These are phyloP conservation scores for Conus betulinus DNA, from an alignment of 1,140 invertebrate genomes.

Conservation along the genomic window DNA sequence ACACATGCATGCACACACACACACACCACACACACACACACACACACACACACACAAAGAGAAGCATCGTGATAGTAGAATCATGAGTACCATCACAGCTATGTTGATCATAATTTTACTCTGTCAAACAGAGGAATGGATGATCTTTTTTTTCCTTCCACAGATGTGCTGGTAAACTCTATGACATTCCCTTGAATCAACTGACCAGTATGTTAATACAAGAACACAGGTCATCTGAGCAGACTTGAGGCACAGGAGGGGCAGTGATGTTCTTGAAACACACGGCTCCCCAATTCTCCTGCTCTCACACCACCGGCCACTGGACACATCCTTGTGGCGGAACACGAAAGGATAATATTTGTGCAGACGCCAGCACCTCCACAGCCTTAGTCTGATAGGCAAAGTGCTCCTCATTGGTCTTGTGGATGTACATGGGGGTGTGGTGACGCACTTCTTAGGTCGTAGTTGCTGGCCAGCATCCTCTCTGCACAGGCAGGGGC, in stretches of 20 bases:
- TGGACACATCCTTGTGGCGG: background rate
- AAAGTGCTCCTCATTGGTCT: constrained; percentile 40
- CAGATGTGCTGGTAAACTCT: no score
- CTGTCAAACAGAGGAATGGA: no score
- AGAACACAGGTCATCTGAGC: background rate
- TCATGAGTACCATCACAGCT: no score
- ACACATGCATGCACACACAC: no score
- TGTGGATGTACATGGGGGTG: constrained; percentile 53
- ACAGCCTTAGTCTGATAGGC: background rate
- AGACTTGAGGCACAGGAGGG: background rate
- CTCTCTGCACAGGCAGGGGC: constrained; percentile 50
- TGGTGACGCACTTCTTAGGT: constrained; percentile 46
- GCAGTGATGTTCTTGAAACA: constrained; percentile 20
- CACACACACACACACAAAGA: no score
- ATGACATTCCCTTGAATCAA: no score
- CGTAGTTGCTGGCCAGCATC: constrained; percentile 51
- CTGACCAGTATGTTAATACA: no score
- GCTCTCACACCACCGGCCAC: constrained; percentile 18
- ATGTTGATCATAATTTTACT: no score
- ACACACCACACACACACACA: no score
- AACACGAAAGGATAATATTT: constrained; percentile 54
- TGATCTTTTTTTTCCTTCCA: no score
- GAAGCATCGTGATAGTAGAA: no score
- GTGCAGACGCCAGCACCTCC: constrained; percentile 44
- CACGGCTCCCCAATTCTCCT: constrained; percentile 5